Conservation (phyloP, 2,797 vertebrate species). For the Anguilla megastoma region DNA sequence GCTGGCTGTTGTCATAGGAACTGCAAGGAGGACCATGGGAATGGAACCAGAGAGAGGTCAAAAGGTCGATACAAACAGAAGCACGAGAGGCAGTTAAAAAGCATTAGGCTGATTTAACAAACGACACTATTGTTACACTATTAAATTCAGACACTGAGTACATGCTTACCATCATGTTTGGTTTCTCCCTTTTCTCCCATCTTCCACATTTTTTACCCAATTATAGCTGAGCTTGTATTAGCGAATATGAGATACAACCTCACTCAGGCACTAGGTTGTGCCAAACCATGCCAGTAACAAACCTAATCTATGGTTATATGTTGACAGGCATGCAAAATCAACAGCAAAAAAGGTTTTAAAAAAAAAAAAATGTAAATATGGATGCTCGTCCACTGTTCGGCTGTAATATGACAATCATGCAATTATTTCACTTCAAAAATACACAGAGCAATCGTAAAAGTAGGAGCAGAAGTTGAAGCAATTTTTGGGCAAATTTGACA, state of each 20-base stretch:
- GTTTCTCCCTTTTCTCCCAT: not conserved
- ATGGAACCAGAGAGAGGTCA: not conserved
- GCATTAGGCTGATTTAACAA: not conserved
- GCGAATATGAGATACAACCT: not conserved
- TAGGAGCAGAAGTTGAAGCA: too few relatives aligned
- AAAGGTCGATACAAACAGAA: not conserved
- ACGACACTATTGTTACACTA: not conserved
- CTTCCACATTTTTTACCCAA: not conserved
- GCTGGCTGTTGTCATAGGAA: conserved; percentile 87
- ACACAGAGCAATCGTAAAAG: too few relatives aligned
- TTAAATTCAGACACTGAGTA: not conserved
- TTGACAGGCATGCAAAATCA: not conserved
- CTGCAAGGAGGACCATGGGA: conserved; percentile 57
- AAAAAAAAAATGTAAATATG: too few relatives aligned
- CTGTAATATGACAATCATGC: too few relatives aligned
- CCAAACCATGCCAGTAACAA: too few relatives aligned
- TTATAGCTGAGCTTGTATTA: not conserved
- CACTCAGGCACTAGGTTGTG: not conserved
- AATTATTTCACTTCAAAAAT: too few relatives aligned
- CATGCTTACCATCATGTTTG: not conserved
- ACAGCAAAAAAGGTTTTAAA: not conserved
- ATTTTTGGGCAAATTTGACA: too few relatives aligned
- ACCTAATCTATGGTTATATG: too few relatives aligned
- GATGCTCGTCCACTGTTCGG: too few relatives aligned
- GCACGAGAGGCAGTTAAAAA: not conserved